Conservation (phyloP, 2,888 invertebrate genomes). For the Anoplius nigerrimus region DNA sequence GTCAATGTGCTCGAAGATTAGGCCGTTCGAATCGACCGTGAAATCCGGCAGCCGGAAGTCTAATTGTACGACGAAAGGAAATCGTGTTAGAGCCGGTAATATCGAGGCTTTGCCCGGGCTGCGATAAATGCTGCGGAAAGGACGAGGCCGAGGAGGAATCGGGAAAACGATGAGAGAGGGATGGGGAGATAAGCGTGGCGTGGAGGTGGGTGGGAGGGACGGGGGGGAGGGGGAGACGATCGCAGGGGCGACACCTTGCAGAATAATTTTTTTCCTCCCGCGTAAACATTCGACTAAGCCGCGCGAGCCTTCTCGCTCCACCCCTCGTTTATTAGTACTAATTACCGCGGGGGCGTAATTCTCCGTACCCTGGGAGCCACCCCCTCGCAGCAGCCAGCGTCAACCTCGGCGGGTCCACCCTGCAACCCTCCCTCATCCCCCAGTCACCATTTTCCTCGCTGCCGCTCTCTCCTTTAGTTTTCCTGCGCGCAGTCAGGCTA, state of each 20-base stretch:
- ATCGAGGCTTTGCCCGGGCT: too few species aligned
- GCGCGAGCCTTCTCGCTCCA: slow-evolving; percentile 7
- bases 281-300: slow-evolving; percentile 1
- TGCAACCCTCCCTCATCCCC: slow-evolving; percentile 21
- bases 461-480: slow-evolving; percentile 26
- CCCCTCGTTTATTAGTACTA: slow-evolving; percentile 59
- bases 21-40: too few species aligned
- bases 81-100: too few species aligned
- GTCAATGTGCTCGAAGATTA: too few species aligned
- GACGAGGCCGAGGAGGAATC: not conserved
- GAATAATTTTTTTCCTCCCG: not conserved
- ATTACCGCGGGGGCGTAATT: slow-evolving; percentile 54
- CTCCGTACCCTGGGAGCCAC: not conserved
- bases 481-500: slow-evolving; percentile 36
- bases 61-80: too few species aligned
- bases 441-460: slow-evolving; percentile 37
- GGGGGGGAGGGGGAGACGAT: not conserved
- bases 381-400: not conserved
- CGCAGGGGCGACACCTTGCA: not conserved
- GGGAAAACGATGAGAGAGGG: slow-evolving; percentile 2
- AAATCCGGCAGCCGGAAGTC: too few species aligned
- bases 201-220: not conserved
- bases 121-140: not conserved
- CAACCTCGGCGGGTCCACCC: not conserved
- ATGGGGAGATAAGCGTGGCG: not conserved